phyloP scores from a whole-genome alignment of 2,113 vertebrate genomes.

The Cercocebus atys region DNA sequence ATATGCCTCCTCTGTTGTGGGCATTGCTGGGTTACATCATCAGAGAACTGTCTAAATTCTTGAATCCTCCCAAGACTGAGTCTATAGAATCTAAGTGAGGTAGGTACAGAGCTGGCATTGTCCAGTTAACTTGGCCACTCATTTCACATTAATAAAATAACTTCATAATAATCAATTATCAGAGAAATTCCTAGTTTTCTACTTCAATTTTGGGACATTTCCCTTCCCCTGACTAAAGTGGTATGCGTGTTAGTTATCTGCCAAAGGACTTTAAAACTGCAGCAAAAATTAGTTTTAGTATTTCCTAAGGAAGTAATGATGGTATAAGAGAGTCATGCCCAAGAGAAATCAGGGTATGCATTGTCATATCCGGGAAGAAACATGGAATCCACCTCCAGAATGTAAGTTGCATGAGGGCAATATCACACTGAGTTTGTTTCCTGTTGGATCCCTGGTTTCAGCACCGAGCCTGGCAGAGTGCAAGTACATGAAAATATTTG shows the following conservation, averaged over 20 bases:
- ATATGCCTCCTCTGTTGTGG: neutral
- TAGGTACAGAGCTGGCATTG: neutral
- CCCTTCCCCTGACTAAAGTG: neutral
- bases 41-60: neutral
- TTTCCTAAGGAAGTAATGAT: conserved; percentile 13
- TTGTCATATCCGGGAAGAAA: neutral
- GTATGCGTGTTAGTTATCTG: neutral
- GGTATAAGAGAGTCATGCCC: neutral
- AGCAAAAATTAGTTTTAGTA: conserved; percentile 10
- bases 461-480: neutral
- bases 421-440: neutral
- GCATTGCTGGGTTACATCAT: neutral
- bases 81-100: neutral
- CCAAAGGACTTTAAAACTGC: neutral
- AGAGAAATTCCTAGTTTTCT: neutral
- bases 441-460: neutral
- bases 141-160: neutral
- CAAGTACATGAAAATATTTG: neutral
- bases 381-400: neutral
- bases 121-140: neutral
- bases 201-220: conserved; percentile 6
- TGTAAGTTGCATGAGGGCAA: neutral
- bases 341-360: neutral
- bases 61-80: neutral
- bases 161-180: conserved; percentile 37